Evolutionary conservation across 2,113 vertebrate genomes (phyloP), one percentile per base, ranked within the genome.

Genomic region (Meriones unguiculatus): DNA sequence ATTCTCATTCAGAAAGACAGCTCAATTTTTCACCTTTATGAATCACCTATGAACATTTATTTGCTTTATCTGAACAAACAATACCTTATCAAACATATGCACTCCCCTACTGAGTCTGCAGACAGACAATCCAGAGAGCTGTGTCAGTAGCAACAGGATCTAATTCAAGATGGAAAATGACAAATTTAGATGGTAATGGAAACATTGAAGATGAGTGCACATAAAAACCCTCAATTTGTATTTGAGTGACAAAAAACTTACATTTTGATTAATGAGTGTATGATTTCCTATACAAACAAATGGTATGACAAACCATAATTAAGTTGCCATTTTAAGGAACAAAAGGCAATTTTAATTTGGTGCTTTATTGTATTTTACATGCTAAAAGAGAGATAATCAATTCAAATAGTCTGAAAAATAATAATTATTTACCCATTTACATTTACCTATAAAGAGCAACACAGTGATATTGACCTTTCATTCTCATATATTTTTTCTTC

Each of bases 101-200:
- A 25, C 35, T 72, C 24, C 30, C 73, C 70, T 46, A 84, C 28
- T 86, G 75, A 52, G 65, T 93, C 41, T 84, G 81, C 35, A 24
- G 3, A 94, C n/a, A 91, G 94, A 72, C 80, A 97, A 95, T 87
- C 46, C 93, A 62, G 86, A 38, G 35, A 64, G 80, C 15, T 91
- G 28, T n/a, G 78, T 46, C 38, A 52, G 93, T 90, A 69, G 73
- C 2, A 89, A 7, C 64, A n/a, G 8, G 52, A n/a, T 38, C 77
- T 35, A 5, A 32, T 52, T 67, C 7, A 28, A 91, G 77, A 93
- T 80, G 12, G 2, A 95, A 89, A 41, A 7, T 82, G 72, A 50
- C 57, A 77, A 88, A 93, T 82, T 18, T 38, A 13, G 87, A 95
- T 52, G 6, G 38, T 88, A 96, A 89, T 35, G 17, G 65, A 30